These are phyloP conservation scores for Cheirogaleus medius DNA, from an alignment of 2,113 vertebrate species.

Conservation along the genomic window DNA sequence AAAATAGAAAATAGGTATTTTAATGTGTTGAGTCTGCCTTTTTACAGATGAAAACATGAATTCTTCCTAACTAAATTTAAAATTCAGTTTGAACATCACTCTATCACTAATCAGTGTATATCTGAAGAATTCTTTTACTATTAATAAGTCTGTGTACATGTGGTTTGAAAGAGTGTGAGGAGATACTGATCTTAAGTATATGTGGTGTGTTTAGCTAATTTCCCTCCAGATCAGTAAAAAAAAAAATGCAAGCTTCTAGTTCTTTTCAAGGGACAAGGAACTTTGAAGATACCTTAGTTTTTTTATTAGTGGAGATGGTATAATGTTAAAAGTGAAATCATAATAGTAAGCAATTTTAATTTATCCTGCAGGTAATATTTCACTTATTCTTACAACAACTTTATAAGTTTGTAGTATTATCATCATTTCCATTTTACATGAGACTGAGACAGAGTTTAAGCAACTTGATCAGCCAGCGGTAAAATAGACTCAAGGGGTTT, in stretches of 20 bases:
- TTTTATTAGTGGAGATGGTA: constrained; percentile 16
- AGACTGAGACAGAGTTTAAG: neutral
- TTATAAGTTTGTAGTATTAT: neutral
- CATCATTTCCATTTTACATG: constrained; percentile 15
- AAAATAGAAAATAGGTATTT: neutral
- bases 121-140: constrained; percentile 26
- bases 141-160: constrained; percentile 6
- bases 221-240: constrained; percentile 8
- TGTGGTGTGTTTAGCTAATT: neutral
- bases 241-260: neutral
- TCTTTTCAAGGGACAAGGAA: constrained; percentile 26
- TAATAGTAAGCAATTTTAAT: neutral
- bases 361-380: neutral
- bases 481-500: neutral
- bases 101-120: neutral
- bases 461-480: neutral
- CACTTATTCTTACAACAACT: neutral
- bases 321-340: neutral
- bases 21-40: neutral
- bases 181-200: neutral
- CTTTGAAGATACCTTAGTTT: neutral
- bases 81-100: constrained; percentile 40
- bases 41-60: constrained; percentile 27
- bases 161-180: constrained; percentile 16
- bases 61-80: constrained; percentile 24